Evolutionary conservation across 2,888 invertebrate genomes (phyloP), one percentile per base, ranked within the genome.

Genomic region (Dicyrtoma fusca): DNA sequence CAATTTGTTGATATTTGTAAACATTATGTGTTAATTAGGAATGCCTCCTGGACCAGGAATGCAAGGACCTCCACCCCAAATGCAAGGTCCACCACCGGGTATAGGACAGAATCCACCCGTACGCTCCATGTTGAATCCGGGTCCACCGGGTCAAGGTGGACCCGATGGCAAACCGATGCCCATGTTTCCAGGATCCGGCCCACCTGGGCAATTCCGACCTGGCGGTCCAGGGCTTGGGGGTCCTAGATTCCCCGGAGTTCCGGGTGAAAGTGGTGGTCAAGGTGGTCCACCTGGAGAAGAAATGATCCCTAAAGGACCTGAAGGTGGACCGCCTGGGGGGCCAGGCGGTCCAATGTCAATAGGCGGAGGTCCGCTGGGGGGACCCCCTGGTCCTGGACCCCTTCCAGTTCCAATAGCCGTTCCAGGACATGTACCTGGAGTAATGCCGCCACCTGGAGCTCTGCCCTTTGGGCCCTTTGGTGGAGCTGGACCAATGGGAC

Each of bases 401-500:
- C 74, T 76, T 59, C 70, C 74, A n/a, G 69, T 57, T 42, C 49
- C 65, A n/a, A 69, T 71, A 47, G 66, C 69, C 44, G 10, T 21
- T n/a, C 23, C 57, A 19, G 66, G 65, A 3, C 42, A 53, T 51
- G 65, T 23, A 5, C 82, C 13, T 74, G 79, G 45, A 5, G 66
- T 53, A 10, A 66, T 66, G 21, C 45, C 63, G 1, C 61, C 61
- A 13, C 42, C 42, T 49, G n/a, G 17, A 61, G 47, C 21, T 19
- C 19, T 55, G 44, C 45, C 45, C 25, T 71, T 75, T 53, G 71
- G 61, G 42, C 71, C 73, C 0, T 75, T 75, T 66, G 80, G 78
- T 53, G 80, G 77, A 8, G n/a, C n/a, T n/a, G 81, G 75, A 17
- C 76, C 77, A 45, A 79, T 78, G 4, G 77, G 78, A 17, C 79